Evolutionary conservation across 1,140 invertebrate genomes (phyloP), one percentile per base, ranked within the genome.

Genomic region (Plodia interpunctella): DNA sequence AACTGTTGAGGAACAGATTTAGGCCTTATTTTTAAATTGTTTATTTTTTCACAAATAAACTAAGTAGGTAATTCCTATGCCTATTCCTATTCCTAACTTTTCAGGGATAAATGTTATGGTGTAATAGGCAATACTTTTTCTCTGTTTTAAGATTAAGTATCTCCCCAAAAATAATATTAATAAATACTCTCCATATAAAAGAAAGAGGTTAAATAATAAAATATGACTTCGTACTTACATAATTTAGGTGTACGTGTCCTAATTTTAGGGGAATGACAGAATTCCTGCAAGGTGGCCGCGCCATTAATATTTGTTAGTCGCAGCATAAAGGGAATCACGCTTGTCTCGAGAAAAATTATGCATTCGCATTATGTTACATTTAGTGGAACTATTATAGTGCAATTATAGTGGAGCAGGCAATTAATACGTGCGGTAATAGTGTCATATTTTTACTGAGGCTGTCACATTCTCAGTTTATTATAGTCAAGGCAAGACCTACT

Each of bases 261-360:
- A 85, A 85, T 85, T 81, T 75, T 69, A 76, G 65, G 68, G 71
- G 80, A 83, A 86, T 80, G 80, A 83, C 73, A 78, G 68, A 74
- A 76, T 76, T 76, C 74, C 66, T 59, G 70, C 65, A 71, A 74
- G 76, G 70, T 74, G 68, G 63, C 70, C 57, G 58, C 62, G 65
- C 74, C 79, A 86, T 86, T 86, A 77, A 81, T 86, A 81, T 75
- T 84, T 70, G 74, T 84, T 83, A 86, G 68, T 58, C 63, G 59
- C 65, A 75, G 78, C 83, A 78, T 83, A 83, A 83, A 81, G 73
- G 74, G 74, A 81, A 80, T 80, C 79, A 74, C 67, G 75, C 59
- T 66, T 60, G 66, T 71, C 76, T 78, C 68, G 62, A 68, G 72
- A 77, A 83, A 80, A 83, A 83, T 77, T 86, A 78, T 83, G 78